These are phyloP conservation scores for Helicoverpa zea DNA, from an alignment of 1,140 invertebrate genomes.

Conservation along the genomic window DNA sequence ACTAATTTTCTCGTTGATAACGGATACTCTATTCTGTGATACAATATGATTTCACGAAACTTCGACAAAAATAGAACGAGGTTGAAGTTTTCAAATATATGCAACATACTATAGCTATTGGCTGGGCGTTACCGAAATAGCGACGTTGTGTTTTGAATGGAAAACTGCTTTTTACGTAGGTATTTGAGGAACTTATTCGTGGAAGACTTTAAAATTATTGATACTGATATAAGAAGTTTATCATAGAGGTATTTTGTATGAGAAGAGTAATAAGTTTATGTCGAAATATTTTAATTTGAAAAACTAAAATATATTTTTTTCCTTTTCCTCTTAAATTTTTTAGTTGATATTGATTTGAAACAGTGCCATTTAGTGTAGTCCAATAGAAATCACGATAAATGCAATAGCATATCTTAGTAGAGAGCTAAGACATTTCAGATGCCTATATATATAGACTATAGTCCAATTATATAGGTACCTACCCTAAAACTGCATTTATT, in stretches of 20 bases:
- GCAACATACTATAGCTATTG: constrained; percentile 70
- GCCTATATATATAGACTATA: too few species aligned
- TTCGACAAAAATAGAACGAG: constrained; percentile 75
- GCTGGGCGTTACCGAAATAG: constrained; percentile 77
- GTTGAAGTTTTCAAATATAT: constrained; percentile 64
- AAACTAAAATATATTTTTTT: too few species aligned
- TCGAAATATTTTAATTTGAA: too few species aligned
- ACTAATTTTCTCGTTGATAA: constrained; percentile 16
- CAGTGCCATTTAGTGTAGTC: neutral
- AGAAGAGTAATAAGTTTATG: too few species aligned
- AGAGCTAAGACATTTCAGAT: too few species aligned
- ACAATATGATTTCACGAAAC: constrained; percentile 69
- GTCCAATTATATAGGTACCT: too few species aligned
- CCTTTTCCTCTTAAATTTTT: too few species aligned
- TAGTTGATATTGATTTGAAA: neutral
- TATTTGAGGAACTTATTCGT: constrained; percentile 21
- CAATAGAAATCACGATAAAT: neutral
- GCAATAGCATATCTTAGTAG: too few species aligned
- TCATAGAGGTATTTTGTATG: too few species aligned
- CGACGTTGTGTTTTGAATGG: constrained; percentile 66
- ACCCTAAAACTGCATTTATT: too few species aligned
- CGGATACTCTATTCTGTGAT: constrained; percentile 55
- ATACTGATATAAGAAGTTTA: neutral
- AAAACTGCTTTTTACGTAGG: constrained; percentile 53
- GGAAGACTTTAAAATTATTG: neutral